Evolutionary conservation across 2,113 vertebrate genomes (phyloP).

Genomic region (Myrmecophaga tridactyla): DNA sequence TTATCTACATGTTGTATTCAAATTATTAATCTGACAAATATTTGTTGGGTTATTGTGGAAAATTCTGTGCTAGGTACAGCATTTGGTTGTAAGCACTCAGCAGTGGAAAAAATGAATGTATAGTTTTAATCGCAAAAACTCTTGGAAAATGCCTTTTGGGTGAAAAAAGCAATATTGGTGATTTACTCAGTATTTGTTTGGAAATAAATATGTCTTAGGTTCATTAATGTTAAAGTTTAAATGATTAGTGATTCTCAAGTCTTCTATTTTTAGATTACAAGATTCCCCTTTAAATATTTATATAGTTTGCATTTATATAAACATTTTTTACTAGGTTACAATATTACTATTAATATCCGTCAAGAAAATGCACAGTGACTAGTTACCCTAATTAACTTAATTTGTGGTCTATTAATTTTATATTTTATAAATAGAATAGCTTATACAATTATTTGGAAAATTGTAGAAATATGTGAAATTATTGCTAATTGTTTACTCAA

Average conservation of each 20-base stretch:
- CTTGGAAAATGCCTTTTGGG: background rate
- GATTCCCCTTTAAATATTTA: slow-evolving; percentile 2
- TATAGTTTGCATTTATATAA: background rate
- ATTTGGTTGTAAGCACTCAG: background rate
- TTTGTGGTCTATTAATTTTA: background rate
- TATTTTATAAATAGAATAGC: background rate
- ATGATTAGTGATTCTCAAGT: background rate
- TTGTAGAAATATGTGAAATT: background rate
- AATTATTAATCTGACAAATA: background rate
- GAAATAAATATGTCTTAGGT: background rate
- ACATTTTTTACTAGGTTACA: background rate
- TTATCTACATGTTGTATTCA: background rate
- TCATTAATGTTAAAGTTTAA: background rate
- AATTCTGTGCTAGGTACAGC: background rate
- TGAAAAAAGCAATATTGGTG: background rate
- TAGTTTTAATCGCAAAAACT: background rate
- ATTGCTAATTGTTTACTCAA: background rate
- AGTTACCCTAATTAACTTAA: background rate
- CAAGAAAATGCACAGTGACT: slow-evolving; percentile 40
- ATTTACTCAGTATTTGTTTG: background rate
- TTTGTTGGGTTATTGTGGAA: background rate
- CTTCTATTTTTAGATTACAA: background rate
- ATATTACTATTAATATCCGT: background rate
- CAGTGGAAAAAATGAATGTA: background rate
- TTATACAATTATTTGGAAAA: background rate